These are phyloP conservation scores for Rhabdophis nuchalis DNA, from an alignment of 2,797 vertebrate genomes.

Conservation along the genomic window DNA sequence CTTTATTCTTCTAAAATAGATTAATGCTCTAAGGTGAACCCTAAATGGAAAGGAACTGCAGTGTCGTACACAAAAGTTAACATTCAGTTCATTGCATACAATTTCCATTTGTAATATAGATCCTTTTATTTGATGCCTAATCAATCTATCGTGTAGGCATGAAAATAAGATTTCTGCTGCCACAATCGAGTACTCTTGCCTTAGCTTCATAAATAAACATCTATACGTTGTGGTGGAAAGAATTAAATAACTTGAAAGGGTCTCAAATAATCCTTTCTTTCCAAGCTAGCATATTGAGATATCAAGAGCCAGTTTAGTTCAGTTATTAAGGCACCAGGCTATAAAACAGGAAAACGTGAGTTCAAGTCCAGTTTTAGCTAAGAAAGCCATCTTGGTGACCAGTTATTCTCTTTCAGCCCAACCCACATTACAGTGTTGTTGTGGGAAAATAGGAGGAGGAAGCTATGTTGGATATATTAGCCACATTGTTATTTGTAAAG, in stretches of 20 bases:
- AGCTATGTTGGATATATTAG: background rate
- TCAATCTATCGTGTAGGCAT: background rate
- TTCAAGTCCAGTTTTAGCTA: background rate
- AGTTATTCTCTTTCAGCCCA: background rate
- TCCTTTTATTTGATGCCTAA: background rate
- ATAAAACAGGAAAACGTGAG: background rate
- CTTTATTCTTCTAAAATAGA: background rate
- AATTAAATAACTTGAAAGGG: background rate
- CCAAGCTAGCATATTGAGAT: background rate
- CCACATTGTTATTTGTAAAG: background rate
- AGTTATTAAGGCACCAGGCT: background rate
- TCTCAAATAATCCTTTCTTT: background rate
- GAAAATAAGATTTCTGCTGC: background rate
- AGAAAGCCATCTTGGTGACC: background rate
- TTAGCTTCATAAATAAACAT: background rate
- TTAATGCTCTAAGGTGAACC: background rate
- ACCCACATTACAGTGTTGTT: background rate
- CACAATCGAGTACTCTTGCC: background rate
- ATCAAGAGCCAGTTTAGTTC: background rate
- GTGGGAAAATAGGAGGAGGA: background rate
- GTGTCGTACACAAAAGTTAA: background rate
- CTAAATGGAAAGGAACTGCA: background rate
- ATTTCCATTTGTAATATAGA: background rate
- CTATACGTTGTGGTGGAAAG: conserved; percentile 21
- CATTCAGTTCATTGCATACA: background rate